A percentile compares a stretch with the other conserved stretches of the same genome.
phyloP scores from a whole-genome alignment of 2,797 vertebrate genomes.

The Steatocranus sp. region DNA sequence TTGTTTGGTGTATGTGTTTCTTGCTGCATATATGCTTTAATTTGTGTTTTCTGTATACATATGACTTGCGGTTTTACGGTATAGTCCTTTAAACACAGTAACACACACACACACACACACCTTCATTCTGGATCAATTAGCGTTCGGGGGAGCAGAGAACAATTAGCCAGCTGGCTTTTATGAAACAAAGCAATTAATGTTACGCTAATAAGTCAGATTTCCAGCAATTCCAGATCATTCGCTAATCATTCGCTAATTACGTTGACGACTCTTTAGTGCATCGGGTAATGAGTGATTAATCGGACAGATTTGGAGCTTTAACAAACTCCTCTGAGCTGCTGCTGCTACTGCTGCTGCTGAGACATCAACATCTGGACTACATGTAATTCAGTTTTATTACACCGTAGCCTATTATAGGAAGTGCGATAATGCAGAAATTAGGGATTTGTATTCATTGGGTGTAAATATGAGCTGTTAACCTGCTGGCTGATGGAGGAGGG shows the following conservation, averaged over 20 bases:
- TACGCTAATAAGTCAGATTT: slow-evolving; percentile 75
- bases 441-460: neutral
- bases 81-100: neutral
- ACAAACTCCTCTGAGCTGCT: slow-evolving; percentile 46
- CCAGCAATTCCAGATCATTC: slow-evolving; percentile 66
- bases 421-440: neutral
- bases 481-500: neutral
- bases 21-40: neutral
- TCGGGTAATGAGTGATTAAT: slow-evolving; percentile 64
- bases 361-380: slow-evolving; percentile 24
- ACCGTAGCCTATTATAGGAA: neutral
- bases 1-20: neutral
- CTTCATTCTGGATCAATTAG: slow-evolving; percentile 55
- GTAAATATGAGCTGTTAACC: neutral
- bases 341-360: neutral
- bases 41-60: neutral
- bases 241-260: slow-evolving; percentile 74
- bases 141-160: slow-evolving; percentile 32
- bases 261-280: slow-evolving; percentile 43
- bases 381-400: neutral
- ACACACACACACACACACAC: neutral
- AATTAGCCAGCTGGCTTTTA: slow-evolving; percentile 77
- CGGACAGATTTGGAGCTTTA: slow-evolving; percentile 59
- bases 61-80: neutral
- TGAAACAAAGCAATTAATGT: slow-evolving; percentile 77